A percentile compares a stretch with the other conserved stretches of the same genome.
These are phyloP conservation scores for Diplosoma virens DNA, from an alignment of 23 tunicate species.

Conservation along the genomic window DNA sequence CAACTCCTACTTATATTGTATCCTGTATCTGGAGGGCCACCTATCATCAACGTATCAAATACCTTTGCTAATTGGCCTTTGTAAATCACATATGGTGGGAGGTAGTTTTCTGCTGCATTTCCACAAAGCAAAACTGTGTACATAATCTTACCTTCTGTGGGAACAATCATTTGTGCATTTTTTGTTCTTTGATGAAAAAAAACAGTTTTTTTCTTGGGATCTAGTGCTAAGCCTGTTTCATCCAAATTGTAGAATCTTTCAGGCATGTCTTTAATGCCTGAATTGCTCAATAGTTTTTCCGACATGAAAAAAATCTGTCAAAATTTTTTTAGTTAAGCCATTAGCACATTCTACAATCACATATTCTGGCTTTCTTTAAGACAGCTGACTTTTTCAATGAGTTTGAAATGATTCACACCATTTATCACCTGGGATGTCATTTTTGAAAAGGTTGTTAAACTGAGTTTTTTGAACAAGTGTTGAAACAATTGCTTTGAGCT, in stretches of 20 bases:
- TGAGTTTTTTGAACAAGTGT: no score
- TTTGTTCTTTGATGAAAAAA: constrained; percentile 1
- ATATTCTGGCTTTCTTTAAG: no score
- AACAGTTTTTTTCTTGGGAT: not conserved
- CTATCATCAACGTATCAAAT: constrained; percentile 1
- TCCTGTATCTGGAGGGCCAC: not conserved
- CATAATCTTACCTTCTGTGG: constrained; percentile 11
- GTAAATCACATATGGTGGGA: constrained; percentile 12
- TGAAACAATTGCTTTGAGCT: no score
- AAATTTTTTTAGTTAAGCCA: no score
- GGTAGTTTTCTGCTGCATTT: not conserved
- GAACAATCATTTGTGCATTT: not conserved
- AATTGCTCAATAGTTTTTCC: no score
- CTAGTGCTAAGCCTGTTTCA: constrained; percentile 3
- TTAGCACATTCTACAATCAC: no score
- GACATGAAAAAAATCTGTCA: no score
- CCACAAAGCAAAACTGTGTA: not conserved
- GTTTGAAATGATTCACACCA: no score
- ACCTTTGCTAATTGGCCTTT: not conserved
- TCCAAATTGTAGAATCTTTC: constrained; percentile 9
- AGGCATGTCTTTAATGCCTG: no score
- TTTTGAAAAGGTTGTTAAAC: no score
- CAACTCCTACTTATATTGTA: not conserved
- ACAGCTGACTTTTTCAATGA: no score
- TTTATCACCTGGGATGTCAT: no score